These are phyloP conservation scores for Gerosis bhagava DNA, from an alignment of 2,888 invertebrate genomes.

Conservation along the genomic window DNA sequence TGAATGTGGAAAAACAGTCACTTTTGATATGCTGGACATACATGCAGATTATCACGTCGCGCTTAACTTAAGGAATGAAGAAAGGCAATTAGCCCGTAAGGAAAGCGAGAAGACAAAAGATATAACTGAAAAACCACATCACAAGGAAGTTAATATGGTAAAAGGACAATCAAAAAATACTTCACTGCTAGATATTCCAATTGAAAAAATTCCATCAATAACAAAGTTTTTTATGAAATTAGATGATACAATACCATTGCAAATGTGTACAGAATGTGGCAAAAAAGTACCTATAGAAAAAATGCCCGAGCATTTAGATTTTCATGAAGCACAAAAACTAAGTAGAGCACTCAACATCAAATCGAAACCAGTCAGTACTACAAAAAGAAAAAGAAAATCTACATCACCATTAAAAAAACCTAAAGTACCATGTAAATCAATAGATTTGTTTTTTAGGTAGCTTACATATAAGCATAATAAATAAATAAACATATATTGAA, in stretches of 20 bases:
- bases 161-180: slow-evolving; percentile 27
- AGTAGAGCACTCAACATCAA: slow-evolving; percentile 84
- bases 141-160: slow-evolving; percentile 30
- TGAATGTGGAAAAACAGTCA: slow-evolving; percentile 84
- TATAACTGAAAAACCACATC: slow-evolving; percentile 40
- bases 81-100: slow-evolving; percentile 55
- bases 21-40: slow-evolving; percentile 79
- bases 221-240: slow-evolving; percentile 72
- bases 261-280: slow-evolving; percentile 87
- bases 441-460: slow-evolving; percentile 65
- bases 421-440: slow-evolving; percentile 65
- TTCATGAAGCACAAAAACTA: slow-evolving; percentile 91
- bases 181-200: too few species aligned
- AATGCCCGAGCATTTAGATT: slow-evolving; percentile 90
- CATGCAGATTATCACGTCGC: slow-evolving; percentile 91
- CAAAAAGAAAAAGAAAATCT: slow-evolving; percentile 64
- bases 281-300: slow-evolving; percentile 83
- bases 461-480: too few species aligned
- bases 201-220: slow-evolving; percentile 48
- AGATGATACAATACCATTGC: slow-evolving; percentile 55
- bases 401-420: slow-evolving; percentile 57
- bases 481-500: too few species aligned
- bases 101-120: slow-evolving; percentile 38
- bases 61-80: slow-evolving; percentile 83
- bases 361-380: slow-evolving; percentile 34